These are phyloP conservation scores for Periparus ater DNA, from an alignment of 2,797 vertebrate species.

Conservation along the genomic window DNA sequence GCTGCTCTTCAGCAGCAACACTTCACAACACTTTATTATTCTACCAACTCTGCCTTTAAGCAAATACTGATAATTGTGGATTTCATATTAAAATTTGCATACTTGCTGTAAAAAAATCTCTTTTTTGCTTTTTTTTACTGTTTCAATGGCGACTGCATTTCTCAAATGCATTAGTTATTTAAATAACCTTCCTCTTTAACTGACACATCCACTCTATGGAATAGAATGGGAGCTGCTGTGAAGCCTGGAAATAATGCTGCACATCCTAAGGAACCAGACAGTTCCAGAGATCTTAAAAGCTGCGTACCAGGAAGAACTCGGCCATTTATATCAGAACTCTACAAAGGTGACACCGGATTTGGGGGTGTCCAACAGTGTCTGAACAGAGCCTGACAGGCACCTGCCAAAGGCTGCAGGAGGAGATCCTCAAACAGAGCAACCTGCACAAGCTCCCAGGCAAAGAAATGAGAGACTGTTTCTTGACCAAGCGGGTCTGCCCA, in stretches of 20 bases:
- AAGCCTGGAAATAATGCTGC: background rate
- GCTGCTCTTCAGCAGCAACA: conserved; percentile 6
- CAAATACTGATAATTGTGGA: background rate
- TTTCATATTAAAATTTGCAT: background rate
- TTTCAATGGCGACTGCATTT: background rate
- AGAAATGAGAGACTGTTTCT: background rate
- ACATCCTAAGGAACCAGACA: background rate
- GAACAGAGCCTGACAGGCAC: accelerated
- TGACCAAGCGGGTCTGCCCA: background rate
- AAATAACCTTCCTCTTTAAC: background rate
- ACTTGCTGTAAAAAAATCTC: background rate
- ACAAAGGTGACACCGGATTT: accelerated
- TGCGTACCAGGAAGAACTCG: accelerated
- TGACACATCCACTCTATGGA: background rate
- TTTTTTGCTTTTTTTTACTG: background rate
- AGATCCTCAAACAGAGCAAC: background rate
- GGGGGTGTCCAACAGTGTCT: background rate
- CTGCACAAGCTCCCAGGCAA: background rate
- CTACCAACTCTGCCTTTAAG: conserved; percentile 10
- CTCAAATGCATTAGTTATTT: background rate
- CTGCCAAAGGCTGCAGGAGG: background rate
- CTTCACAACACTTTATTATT: conserved; percentile 7
- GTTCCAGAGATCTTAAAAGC: background rate
- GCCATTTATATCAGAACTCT: background rate
- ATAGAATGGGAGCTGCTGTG: background rate